Percentiles rank a stretch among this genome's conserved stretches.
Evolutionary conservation across 53 echinoderm and acorn worm species (phyloP).

Genomic region (Paelopatides confundens): DNA sequence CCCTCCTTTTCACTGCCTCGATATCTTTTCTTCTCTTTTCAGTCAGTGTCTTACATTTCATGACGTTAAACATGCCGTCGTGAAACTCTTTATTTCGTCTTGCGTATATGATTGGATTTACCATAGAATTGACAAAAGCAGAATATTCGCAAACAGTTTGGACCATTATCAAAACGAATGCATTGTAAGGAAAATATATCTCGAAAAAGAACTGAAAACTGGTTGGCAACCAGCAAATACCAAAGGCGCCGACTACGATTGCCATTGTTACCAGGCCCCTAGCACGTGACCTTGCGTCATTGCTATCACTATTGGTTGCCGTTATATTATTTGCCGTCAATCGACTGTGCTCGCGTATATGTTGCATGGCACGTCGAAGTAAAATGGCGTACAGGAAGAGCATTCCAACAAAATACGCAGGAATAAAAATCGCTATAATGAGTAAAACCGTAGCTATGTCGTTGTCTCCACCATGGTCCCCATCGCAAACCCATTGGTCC

Average conservation of each 20-base stretch:
- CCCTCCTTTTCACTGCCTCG: background rate
- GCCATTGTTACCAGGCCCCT: slow-evolving; percentile 26
- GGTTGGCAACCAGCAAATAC: slow-evolving; percentile 31
- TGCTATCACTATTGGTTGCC: background rate
- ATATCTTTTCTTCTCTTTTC: background rate
- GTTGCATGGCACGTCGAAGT: slow-evolving; percentile 2
- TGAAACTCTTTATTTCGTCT: slow-evolving; percentile 18
- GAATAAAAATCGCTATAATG: slow-evolving; percentile 17
- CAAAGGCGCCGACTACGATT: slow-evolving; percentile 27
- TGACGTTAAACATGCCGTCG: background rate
- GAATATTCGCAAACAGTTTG: slow-evolving; percentile 14
- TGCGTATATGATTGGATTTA: slow-evolving; percentile 36
- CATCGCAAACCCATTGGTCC: slow-evolving; percentile 27
- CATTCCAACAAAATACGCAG: slow-evolving; percentile 7
- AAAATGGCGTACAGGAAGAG: slow-evolving; percentile 14
- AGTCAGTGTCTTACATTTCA: background rate
- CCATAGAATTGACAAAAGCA: slow-evolving; percentile 33
- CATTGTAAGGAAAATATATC: slow-evolving; percentile 9
- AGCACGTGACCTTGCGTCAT: background rate
- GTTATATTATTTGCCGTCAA: background rate
- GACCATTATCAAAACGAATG: background rate
- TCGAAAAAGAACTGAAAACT: slow-evolving; percentile 35
- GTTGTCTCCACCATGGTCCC: background rate
- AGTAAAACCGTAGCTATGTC: background rate
- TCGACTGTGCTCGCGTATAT: background rate